These are phyloP conservation scores for Andrena chrysosceles DNA, from an alignment of 2,888 invertebrate genomes.

Conservation along the genomic window DNA sequence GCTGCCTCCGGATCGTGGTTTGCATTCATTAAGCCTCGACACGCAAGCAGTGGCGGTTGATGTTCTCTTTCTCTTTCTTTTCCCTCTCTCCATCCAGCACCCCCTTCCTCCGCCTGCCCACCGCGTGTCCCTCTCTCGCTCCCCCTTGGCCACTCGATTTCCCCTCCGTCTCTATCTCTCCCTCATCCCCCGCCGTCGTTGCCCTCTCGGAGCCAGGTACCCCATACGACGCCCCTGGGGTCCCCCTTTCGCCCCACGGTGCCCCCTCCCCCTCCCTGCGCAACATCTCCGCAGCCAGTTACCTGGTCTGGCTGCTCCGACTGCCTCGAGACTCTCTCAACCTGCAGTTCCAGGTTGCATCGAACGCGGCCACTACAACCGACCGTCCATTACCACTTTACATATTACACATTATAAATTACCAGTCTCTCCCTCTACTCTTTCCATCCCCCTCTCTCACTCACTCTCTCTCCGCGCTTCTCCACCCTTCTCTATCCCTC, in stretches of 20 bases:
- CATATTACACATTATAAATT: constrained; percentile 82
- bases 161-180: constrained; percentile 49
- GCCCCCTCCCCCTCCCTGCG: constrained; percentile 71
- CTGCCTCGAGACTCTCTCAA: constrained; percentile 70
- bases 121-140: constrained; percentile 22
- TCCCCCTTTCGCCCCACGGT: constrained; percentile 65
- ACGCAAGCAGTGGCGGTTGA: constrained; percentile 85
- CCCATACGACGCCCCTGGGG: constrained; percentile 72
- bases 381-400: constrained; percentile 81
- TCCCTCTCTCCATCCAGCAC: constrained; percentile 32
- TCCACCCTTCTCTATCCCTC: not conserved
- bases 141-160: constrained; percentile 25
- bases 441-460: constrained; percentile 20
- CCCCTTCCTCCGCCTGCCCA: constrained; percentile 22
- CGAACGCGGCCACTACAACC: constrained; percentile 72
- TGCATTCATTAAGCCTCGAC: constrained; percentile 87
- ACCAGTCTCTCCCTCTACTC: constrained; percentile 62
- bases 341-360: constrained; percentile 72
- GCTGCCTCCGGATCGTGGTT: constrained; percentile 86
- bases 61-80: constrained; percentile 58
- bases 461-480: constrained; percentile 17
- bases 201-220: constrained; percentile 66
- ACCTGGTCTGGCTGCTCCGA: constrained; percentile 59
- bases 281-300: constrained; percentile 69
- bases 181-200: constrained; percentile 64